These are phyloP conservation scores for Camelus bactrianus DNA, from an alignment of 2,113 vertebrate species.

Conservation along the genomic window DNA sequence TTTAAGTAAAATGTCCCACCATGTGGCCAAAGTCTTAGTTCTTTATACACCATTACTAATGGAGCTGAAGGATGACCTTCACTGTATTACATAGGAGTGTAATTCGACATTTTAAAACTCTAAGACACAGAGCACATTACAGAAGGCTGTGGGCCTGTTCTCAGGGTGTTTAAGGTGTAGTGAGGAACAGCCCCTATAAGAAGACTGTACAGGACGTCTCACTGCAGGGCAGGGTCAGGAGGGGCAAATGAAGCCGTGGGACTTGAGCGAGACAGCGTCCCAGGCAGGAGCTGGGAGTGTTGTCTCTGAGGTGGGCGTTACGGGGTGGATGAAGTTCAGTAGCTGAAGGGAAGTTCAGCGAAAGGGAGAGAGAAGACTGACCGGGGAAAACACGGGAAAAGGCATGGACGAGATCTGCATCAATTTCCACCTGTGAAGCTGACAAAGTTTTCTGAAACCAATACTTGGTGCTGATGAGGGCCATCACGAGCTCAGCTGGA, in stretches of 20 bases:
- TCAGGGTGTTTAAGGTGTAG: neutral
- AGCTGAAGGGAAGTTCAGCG: neutral
- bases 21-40: neutral
- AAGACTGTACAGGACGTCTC: neutral
- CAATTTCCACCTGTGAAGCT: neutral
- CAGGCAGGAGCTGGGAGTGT: fast-evolving
- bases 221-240: neutral
- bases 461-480: neutral
- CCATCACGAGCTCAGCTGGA: neutral
- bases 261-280: neutral
- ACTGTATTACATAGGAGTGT: neutral
- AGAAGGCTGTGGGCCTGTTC: neutral
- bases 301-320: neutral
- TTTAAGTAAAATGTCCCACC: neutral
- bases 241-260: neutral
- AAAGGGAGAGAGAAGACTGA: neutral
- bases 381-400: neutral
- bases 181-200: neutral
- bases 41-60: neutral
- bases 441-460: neutral
- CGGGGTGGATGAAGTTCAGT: neutral
- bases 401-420: neutral
- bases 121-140: neutral
- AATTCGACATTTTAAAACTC: neutral
- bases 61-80: neutral